Evolutionary conservation across 1,140 invertebrate genomes (phyloP), one percentile per base, ranked within the genome.

Genomic region (Macrocentrus cingulum): DNA sequence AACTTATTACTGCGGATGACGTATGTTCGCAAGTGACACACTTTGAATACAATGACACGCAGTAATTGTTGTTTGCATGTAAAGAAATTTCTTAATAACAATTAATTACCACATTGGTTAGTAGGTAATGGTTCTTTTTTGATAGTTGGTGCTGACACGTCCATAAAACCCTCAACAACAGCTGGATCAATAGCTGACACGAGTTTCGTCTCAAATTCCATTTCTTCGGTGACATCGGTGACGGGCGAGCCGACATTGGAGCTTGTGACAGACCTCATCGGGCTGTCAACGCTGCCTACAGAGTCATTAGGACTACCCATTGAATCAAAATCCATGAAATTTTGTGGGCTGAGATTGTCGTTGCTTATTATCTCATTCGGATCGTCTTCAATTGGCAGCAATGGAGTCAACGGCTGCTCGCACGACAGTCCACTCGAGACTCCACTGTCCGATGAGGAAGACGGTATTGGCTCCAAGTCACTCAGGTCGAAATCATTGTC

Each of bases 381-480:
- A 11, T 77, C 75, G 18, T 77, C 73, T 29, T 74, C 71, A 32
- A 70, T 67, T 0, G 67, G 64, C 1, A 77, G 29, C 0, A 74
- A 41, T 0, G 76, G 76, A 49, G 74, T 77, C 23, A 75, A 22
- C 25, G 76, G 76, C 11, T 78, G 74, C 18, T 78, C 76, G 25
- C 73, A 74, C 1, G 74, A 73, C 1, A 71, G 37, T 0, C 66
- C 65, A 7, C 76, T 78, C 5, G 71, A 74, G 2, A 77, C 65
- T 2, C 74, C 75, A 9, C 66, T 72, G 49, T 78, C 76, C 15
- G 74, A 77, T 1, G 75, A 76, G 0, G 74, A 70, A 0, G 69
- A 71, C 2, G 67, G 67, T 1, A 69, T 66, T 15, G 69, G 54
- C 4, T 71, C 67, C 22, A 76, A 32, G 22, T 76, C 70, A 13